phyloP scores from a whole-genome alignment of 2,113 vertebrate genomes.

The Entomyzon cyanotis region DNA sequence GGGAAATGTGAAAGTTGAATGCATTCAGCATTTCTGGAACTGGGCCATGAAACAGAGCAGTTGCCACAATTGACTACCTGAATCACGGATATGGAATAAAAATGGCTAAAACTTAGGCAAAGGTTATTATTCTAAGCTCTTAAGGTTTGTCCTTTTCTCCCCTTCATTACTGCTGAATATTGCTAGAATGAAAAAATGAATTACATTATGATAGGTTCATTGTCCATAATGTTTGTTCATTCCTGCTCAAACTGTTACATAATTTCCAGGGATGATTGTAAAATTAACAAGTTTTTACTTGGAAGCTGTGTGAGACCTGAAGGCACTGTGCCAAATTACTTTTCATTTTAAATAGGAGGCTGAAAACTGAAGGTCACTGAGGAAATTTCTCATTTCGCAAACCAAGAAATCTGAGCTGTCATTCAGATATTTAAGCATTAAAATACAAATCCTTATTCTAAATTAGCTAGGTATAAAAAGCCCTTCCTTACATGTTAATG shows the following conservation, averaged over 20 bases:
- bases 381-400: background rate
- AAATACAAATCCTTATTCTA: background rate
- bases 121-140: constrained; percentile 47
- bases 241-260: constrained; percentile 44
- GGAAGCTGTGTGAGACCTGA: background rate
- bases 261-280: constrained; percentile 51
- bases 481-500: background rate
- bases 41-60: background rate
- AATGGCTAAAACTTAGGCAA: constrained; percentile 23
- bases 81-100: background rate
- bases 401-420: background rate
- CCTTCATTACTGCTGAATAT: constrained; percentile 33
- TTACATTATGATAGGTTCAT: constrained; percentile 43
- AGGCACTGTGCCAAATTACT: constrained; percentile 27
- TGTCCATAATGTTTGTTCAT: constrained; percentile 52
- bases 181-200: constrained; percentile 23
- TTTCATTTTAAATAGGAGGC: background rate
- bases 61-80: background rate
- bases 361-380: constrained; percentile 43
- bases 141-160: constrained; percentile 30
- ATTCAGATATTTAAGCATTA: background rate
- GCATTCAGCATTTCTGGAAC: background rate
- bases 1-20: background rate
- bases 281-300: constrained; percentile 51
- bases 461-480: background rate